phyloP scores from a whole-genome alignment of 2,888 invertebrate genomes.

The Chydorus sphaericus region DNA sequence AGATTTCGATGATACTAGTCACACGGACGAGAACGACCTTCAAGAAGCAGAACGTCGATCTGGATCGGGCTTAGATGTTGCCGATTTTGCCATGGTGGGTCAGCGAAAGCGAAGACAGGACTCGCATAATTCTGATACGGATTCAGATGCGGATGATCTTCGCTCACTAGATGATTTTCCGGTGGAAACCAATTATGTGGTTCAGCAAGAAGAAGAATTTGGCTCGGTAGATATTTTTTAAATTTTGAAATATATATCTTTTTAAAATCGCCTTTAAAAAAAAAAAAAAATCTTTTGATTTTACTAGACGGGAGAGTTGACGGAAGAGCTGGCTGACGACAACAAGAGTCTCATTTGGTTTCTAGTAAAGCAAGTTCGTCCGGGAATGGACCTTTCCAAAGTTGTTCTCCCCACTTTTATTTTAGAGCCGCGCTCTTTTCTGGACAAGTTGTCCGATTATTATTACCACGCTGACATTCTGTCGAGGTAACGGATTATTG shows the following conservation, averaged over 20 bases:
- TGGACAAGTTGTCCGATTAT: constrained; percentile 83
- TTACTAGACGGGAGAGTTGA: constrained; percentile 54
- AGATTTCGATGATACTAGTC: constrained; percentile 58
- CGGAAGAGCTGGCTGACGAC: constrained; percentile 84
- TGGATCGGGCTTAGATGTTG: neutral
- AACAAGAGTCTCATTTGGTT: constrained; percentile 91
- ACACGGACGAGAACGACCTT: constrained; percentile 44
- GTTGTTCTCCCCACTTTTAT: constrained; percentile 89
- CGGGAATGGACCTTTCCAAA: constrained; percentile 88
- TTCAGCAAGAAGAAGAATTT: constrained; percentile 43
- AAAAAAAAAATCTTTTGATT: constrained; percentile 8
- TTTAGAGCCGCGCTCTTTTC: constrained; percentile 78
- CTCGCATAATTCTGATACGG: constrained; percentile 44
- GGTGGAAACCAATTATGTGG: constrained; percentile 43
- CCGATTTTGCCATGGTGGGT: constrained; percentile 1
- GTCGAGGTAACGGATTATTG: constrained; percentile 44
- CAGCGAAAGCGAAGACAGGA: constrained; percentile 20
- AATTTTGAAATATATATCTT: neutral
- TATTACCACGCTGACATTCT: constrained; percentile 87
- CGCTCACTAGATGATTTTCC: constrained; percentile 32
- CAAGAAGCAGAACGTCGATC: constrained; percentile 29
- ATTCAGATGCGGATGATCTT: constrained; percentile 32
- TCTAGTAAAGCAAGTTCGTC: constrained; percentile 61
- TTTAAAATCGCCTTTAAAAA: neutral
- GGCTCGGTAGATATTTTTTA: constrained; percentile 32